Evolutionary conservation across 2,113 vertebrate genomes (phyloP).

Genomic region (Athene cunicularia): DNA sequence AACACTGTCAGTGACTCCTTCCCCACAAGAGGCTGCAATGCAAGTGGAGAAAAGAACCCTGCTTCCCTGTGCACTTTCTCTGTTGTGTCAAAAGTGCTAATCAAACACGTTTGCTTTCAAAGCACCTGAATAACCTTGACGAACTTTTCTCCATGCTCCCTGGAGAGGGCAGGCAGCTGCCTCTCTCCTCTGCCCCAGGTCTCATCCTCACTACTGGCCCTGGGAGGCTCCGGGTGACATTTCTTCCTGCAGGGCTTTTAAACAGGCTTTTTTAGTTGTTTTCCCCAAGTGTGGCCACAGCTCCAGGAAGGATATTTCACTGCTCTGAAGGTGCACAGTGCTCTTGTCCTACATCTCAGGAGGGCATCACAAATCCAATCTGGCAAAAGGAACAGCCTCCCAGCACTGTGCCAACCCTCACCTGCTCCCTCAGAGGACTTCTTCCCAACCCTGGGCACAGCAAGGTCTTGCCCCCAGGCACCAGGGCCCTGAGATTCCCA

Average conservation of each 20-base stretch:
- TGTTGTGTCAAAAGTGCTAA: not conserved
- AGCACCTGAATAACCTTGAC: not conserved
- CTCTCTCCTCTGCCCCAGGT: no score
- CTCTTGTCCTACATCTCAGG: not conserved
- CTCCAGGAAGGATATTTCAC: not conserved
- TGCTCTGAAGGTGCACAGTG: not conserved
- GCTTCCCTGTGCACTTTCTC: not conserved
- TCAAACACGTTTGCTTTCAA: not conserved
- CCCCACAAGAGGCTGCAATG: not conserved
- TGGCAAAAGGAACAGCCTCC: not conserved
- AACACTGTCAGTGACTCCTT: not conserved
- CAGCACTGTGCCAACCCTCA: not conserved
- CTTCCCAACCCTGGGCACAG: not conserved
- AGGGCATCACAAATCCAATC: not conserved
- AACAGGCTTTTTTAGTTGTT: not conserved
- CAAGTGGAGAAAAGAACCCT: not conserved
- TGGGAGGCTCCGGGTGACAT: not conserved
- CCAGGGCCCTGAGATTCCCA: not conserved
- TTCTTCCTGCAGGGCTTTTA: not conserved
- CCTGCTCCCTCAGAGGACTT: not conserved
- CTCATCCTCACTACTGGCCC: not conserved
- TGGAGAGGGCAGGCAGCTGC: not conserved
- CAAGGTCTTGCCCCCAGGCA: not conserved
- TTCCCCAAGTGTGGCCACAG: not conserved
- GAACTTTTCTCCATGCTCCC: not conserved